Evolutionary conservation across 2,113 vertebrate genomes (phyloP).

Genomic region (Athene cunicularia): DNA sequence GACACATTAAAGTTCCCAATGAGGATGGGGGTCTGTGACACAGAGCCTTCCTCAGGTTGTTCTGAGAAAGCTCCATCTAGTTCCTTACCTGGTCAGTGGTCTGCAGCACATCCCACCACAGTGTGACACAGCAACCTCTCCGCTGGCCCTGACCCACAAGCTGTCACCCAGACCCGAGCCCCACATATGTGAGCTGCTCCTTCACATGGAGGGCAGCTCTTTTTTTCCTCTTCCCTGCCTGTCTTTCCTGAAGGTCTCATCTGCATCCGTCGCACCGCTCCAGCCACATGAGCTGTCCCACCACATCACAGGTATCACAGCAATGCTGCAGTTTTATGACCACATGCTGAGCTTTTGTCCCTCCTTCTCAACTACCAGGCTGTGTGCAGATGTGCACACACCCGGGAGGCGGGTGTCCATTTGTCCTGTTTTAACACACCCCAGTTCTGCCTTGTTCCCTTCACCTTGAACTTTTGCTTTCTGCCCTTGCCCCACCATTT

Average conservation of each 20-base stretch:
- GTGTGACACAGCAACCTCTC: neutral
- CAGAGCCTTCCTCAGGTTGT: neutral
- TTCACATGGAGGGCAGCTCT: neutral
- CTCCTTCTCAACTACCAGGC: neutral
- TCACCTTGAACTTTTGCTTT: neutral
- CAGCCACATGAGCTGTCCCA: neutral
- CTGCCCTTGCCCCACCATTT: neutral
- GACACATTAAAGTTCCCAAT: neutral
- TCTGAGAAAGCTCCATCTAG: neutral
- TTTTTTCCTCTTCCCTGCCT: neutral
- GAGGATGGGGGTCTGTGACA: neutral
- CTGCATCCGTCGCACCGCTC: rapidly evolving
- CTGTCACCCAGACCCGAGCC: rapidly evolving
- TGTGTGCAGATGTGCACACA: neutral
- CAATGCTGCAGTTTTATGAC: neutral
- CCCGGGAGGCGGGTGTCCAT: neutral
- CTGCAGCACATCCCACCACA: neutral
- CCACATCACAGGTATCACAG: neutral
- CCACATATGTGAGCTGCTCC: neutral
- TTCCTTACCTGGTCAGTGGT: neutral
- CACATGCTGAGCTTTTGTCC: neutral
- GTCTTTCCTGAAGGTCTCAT: neutral
- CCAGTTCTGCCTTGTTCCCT: neutral
- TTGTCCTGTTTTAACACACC: neutral
- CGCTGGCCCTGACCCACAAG: neutral